Evolutionary conservation across 2,113 vertebrate species (phyloP).

Genomic region (Pseudorhombus dupliciocellatus): DNA sequence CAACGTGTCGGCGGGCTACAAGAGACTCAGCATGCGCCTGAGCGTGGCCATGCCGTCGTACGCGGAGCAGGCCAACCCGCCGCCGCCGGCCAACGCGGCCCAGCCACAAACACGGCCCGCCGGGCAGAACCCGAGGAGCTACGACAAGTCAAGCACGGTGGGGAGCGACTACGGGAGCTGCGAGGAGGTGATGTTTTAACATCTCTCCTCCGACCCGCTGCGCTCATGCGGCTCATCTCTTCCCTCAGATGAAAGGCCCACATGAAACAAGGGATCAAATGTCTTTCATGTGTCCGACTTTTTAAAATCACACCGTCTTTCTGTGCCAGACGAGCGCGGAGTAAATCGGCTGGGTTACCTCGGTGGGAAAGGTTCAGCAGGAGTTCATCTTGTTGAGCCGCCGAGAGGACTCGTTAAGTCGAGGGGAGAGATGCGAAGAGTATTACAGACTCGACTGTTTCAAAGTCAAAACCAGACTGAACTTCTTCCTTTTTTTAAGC

Average conservation of each 20-base stretch:
- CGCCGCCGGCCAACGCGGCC: constrained; percentile 54
- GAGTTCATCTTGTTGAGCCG: constrained; percentile 30
- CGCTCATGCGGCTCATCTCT: not conserved
- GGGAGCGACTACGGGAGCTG: constrained; percentile 98
- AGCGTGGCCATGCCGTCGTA: constrained; percentile 94
- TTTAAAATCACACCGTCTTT: too few relatives aligned
- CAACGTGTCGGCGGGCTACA: constrained; percentile 82
- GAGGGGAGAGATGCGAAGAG: constrained; percentile 20
- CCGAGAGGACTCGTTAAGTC: not conserved
- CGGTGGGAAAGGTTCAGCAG: constrained; percentile 18
- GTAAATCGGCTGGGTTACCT: constrained; percentile 11
- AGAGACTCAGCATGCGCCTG: constrained; percentile 90
- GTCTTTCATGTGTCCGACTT: too few relatives aligned
- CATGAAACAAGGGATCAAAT: too few relatives aligned
- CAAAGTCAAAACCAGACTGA: constrained; percentile 5
- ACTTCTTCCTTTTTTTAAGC: not conserved
- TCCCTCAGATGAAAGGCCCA: too few relatives aligned
- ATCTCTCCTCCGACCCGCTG: not conserved
- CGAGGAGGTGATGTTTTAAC: constrained; percentile 97
- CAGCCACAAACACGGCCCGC: constrained; percentile 73
- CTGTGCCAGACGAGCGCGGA: constrained; percentile 5
- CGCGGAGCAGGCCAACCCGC: constrained; percentile 75
- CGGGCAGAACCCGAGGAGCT: constrained; percentile 73
- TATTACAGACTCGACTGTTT: constrained; percentile 34
- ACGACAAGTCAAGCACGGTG: constrained; percentile 88